These are phyloP conservation scores for Philotrypesis tridentata DNA, from an alignment of 1,140 invertebrate genomes.

Conservation along the genomic window DNA sequence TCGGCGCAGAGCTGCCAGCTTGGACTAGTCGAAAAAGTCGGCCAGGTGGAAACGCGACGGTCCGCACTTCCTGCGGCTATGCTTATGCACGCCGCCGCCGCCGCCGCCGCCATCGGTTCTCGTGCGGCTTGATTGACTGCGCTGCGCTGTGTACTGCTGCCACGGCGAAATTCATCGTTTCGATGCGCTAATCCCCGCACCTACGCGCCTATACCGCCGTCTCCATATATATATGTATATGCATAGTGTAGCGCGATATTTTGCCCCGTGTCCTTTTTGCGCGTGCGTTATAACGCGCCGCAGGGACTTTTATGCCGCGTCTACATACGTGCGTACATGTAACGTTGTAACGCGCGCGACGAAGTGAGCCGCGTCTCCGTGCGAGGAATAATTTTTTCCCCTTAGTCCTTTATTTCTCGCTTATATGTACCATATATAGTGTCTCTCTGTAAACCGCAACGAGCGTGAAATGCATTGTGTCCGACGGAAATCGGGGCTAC, in stretches of 20 bases:
- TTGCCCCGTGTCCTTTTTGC: too few species aligned
- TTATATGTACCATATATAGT: neutral
- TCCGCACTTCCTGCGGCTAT: slow-evolving; percentile 55
- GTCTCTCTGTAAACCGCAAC: neutral
- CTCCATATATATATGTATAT: neutral
- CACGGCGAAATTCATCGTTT: slow-evolving; percentile 29
- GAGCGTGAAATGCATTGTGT: slow-evolving; percentile 14
- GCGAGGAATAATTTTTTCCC: neutral
- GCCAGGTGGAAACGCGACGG: slow-evolving; percentile 62
- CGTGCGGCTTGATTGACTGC: slow-evolving; percentile 55
- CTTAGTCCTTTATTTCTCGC: neutral
- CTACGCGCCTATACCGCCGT: neutral
- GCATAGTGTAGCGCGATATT: neutral
- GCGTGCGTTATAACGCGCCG: too few species aligned
- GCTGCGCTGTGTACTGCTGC: too few species aligned
- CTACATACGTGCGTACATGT: too few species aligned
- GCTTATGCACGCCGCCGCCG: slow-evolving; percentile 8
- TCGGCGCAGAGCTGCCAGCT: slow-evolving; percentile 8
- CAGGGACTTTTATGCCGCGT: too few species aligned
- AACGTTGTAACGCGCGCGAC: too few species aligned
- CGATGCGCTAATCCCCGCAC: neutral
- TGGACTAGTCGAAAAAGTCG: slow-evolving; percentile 52
- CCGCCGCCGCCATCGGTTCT: slow-evolving; percentile 47
- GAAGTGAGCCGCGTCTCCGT: too few species aligned
- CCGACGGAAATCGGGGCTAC: neutral